phyloP scores from a whole-genome alignment of 2,888 invertebrate genomes.

The Eilema sororculum region DNA sequence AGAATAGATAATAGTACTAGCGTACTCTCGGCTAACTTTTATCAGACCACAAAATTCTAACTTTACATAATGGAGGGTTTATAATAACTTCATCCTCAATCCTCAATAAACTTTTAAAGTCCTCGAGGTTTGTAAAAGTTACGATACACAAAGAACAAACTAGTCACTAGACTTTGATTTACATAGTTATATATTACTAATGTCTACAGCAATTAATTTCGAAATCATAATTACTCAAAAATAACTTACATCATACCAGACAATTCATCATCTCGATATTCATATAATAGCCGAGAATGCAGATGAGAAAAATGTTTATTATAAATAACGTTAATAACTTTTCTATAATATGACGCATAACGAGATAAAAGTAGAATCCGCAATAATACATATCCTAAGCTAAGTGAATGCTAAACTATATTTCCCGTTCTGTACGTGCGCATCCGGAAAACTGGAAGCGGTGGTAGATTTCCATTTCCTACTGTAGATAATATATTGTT shows the following conservation, averaged over 20 bases:
- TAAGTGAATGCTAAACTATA: slow-evolving; percentile 14
- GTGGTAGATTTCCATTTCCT: slow-evolving; percentile 29
- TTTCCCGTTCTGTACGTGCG: slow-evolving; percentile 20
- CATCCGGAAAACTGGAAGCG: slow-evolving; percentile 37
- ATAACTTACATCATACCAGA: neutral
- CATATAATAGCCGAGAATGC: neutral
- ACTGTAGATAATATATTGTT: slow-evolving; percentile 24
- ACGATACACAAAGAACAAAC: too few species aligned
- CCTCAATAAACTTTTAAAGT: too few species aligned
- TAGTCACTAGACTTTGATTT: too few species aligned
- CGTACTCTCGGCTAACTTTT: too few species aligned
- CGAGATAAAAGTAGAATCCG: neutral
- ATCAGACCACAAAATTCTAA: too few species aligned
- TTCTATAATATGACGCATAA: neutral
- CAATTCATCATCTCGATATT: neutral
- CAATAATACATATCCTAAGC: neutral
- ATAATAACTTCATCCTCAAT: too few species aligned
- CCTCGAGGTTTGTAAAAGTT: too few species aligned
- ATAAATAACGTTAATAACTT: neutral
- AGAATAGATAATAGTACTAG: too few species aligned
- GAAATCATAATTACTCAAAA: neutral
- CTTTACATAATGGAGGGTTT: too few species aligned
- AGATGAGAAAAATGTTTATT: neutral
- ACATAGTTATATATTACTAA: too few species aligned
- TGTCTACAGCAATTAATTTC: too few species aligned